Evolutionary conservation across 2,113 vertebrate genomes (phyloP).

Genomic region (Lamprologus callipterus): DNA sequence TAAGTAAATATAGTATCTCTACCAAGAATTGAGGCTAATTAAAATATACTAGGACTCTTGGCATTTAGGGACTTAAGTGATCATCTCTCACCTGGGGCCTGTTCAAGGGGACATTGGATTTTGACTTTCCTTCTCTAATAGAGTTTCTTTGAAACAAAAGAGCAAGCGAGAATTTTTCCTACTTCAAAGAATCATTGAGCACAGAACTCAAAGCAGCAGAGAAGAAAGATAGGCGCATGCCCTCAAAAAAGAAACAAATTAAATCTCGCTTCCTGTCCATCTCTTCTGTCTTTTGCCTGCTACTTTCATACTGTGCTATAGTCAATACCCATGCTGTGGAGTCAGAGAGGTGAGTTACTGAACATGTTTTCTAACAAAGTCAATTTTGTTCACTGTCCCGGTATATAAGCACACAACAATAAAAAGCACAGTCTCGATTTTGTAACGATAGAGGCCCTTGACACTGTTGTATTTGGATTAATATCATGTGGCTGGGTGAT

Average conservation of each 20-base stretch:
- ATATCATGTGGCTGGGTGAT: not conserved
- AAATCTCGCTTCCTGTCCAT: not conserved
- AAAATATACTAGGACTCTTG: constrained; percentile 15
- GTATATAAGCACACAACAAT: not conserved
- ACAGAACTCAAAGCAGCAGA: not conserved
- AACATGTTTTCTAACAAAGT: not conserved
- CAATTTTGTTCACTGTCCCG: not conserved
- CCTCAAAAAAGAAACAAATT: not conserved
- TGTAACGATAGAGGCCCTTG: not conserved
- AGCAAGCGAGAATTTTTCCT: not conserved
- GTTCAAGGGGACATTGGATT: not conserved
- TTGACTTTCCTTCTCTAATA: not conserved
- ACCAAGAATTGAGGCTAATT: constrained; percentile 47
- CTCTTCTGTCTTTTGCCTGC: not conserved
- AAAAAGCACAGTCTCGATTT: not conserved
- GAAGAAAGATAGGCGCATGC: not conserved
- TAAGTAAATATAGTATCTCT: constrained; percentile 39
- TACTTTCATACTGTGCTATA: not conserved
- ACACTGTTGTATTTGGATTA: not conserved
- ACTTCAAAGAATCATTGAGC: not conserved
- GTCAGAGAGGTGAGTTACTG: not conserved
- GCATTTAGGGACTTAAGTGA: constrained; percentile 19
- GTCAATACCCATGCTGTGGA: not conserved
- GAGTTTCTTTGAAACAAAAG: not conserved
- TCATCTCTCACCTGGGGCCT: constrained; percentile 20